These are phyloP conservation scores for Apis florea DNA, from an alignment of 1,140 invertebrate genomes.

Conservation along the genomic window DNA sequence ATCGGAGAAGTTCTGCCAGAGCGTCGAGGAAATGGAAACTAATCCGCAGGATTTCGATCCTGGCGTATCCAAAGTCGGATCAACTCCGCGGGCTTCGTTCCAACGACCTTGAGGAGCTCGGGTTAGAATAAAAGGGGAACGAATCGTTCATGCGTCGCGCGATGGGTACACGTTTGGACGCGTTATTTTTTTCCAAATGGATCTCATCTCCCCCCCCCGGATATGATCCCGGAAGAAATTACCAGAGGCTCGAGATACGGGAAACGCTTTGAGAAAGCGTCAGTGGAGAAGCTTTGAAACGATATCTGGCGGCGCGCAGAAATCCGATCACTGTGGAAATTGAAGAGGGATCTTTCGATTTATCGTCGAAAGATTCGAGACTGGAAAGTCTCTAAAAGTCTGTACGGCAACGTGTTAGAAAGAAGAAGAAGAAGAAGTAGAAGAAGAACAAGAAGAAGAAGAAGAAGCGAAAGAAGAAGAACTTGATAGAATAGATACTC, in stretches of 20 bases:
- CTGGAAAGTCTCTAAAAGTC: neutral
- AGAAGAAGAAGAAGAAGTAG: neutral
- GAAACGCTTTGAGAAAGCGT: too few relatives aligned
- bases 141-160: neutral
- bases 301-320: neutral
- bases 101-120: slow-evolving; percentile 64
- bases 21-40: slow-evolving; percentile 70
- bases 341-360: neutral
- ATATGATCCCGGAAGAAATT: neutral
- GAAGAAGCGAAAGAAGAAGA: neutral
- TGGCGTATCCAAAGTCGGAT: slow-evolving; percentile 62
- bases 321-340: neutral
- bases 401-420: neutral
- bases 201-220: too few relatives aligned
- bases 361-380: slow-evolving; percentile 15
- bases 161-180: neutral
- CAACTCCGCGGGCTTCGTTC: slow-evolving; percentile 63
- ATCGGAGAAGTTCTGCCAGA: slow-evolving; percentile 59
- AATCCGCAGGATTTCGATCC: slow-evolving; percentile 67
- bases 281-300: neutral
- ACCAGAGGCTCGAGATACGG: neutral
- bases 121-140: neutral
- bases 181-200: neutral
- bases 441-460: neutral
- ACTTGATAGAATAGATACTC: slow-evolving; percentile 35